These are phyloP conservation scores for Hedychridium roseum DNA, from an alignment of 2,888 invertebrate genomes.

Conservation along the genomic window DNA sequence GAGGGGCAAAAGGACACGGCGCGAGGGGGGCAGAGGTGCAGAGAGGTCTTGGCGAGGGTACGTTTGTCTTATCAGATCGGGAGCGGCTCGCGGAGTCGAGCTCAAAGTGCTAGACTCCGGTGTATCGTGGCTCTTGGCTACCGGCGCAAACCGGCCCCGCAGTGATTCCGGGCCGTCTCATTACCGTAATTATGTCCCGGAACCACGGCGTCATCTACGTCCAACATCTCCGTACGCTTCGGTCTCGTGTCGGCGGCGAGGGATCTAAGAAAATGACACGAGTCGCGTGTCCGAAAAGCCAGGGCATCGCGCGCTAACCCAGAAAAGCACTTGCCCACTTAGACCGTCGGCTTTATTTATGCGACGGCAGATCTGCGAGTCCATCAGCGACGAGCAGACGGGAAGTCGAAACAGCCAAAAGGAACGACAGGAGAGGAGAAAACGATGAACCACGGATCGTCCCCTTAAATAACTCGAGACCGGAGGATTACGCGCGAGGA, in stretches of 20 bases:
- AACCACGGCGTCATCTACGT: constrained; percentile 46
- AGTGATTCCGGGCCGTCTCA: constrained; percentile 44
- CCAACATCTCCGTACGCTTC: constrained; percentile 46
- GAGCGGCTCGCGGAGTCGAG: constrained; percentile 45
- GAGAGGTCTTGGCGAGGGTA: constrained; percentile 9
- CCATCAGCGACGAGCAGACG: no score
- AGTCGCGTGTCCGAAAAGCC: constrained; percentile 29
- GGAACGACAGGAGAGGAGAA: no score
- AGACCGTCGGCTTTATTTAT: no score
- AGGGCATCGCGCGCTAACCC: constrained; percentile 30
- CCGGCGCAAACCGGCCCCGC: constrained; percentile 10
- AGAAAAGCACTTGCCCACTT: constrained; percentile 33
- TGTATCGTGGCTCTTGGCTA: constrained; percentile 17
- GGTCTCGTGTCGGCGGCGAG: constrained; percentile 7
- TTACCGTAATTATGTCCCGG: constrained; percentile 55
- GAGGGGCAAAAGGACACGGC: neutral
- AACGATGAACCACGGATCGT: no score
- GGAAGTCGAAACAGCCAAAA: no score
- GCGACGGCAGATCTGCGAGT: no score
- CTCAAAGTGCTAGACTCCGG: constrained; percentile 46
- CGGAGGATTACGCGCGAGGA: no score
- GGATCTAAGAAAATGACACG: constrained; percentile 16
- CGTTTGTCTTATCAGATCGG: constrained; percentile 50
- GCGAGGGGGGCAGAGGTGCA: neutral
- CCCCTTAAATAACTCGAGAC: no score